Evolutionary conservation across 1,140 invertebrate genomes (phyloP).

Genomic region (Drosophila gunungcola): DNA sequence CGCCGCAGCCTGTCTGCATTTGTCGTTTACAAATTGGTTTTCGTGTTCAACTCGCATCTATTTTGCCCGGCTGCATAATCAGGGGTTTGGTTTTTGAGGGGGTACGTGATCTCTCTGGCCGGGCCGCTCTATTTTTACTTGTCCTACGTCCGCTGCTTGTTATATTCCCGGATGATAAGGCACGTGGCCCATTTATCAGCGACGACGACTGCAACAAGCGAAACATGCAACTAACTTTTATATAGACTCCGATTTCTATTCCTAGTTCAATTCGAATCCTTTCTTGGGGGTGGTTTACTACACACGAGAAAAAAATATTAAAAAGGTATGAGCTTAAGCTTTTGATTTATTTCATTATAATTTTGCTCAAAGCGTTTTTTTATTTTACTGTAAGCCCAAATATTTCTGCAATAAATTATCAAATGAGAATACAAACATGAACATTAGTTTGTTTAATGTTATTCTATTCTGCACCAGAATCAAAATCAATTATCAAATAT

Average conservation of each 20-base stretch:
- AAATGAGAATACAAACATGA: no score
- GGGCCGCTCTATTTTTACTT: constrained; percentile 63
- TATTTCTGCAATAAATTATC: no score
- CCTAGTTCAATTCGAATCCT: constrained; percentile 41
- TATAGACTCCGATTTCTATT: constrained; percentile 42
- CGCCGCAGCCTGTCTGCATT: constrained; percentile 49
- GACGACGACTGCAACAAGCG: constrained; percentile 63
- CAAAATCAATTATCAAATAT: no score
- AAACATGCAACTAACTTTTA: constrained; percentile 59
- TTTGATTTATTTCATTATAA: no score
- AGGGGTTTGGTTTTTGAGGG: constrained; percentile 40
- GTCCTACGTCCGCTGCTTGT: constrained; percentile 61
- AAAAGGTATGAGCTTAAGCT: no score
- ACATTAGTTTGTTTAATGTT: no score
- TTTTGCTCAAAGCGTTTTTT: no score
- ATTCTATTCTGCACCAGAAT: no score
- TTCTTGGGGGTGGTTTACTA: constrained; percentile 25
- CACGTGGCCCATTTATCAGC: constrained; percentile 82
- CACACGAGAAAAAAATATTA: constrained; percentile 6
- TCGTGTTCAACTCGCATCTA: constrained; percentile 76
- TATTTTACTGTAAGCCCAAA: no score
- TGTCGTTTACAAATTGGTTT: constrained; percentile 82
- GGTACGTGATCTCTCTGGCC: constrained; percentile 46
- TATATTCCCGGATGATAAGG: constrained; percentile 69
- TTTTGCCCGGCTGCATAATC: constrained; percentile 77